Evolutionary conservation across 2,888 invertebrate genomes (phyloP), one percentile per base, ranked within the genome.

Genomic region (Notodonta dromedarius): DNA sequence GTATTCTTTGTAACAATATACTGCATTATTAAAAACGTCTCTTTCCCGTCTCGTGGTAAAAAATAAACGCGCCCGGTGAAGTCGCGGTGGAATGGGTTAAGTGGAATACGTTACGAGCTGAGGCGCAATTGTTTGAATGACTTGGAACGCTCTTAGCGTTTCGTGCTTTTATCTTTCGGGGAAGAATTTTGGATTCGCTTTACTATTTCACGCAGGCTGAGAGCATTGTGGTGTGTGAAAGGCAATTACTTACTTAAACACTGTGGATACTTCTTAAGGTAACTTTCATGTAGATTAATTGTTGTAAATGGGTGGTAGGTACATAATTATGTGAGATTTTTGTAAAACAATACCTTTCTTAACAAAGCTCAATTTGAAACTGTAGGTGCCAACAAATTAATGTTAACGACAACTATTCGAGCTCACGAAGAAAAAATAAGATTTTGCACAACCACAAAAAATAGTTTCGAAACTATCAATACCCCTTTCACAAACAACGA

Each of bases 11-110:
- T 90, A 84, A 89, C 88, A 84, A 86, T 86, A 86, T 83, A 83
- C 85, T 91, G 85, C 84, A 91, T 92, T 91, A 91, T 91, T 89
- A 88, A 92, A 83, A 83, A 81, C 78, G 83, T 85, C 85, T 84
- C 81, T 81, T 80, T 83, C 78, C 78, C 82, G 63, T 71, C 78
- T 77, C 76, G 67, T 76, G 79, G 80, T 86, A 84, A 86, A 87
- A 86, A 86, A 86, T 86, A 84, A 86, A 86, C 83, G 84, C 79
- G 77, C 66, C 70, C 71, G 65, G 72, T 74, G 79, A 76, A 75
- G 82, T 79, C 77, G 73, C 77, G 72, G 70, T 69, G 78, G 77
- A 80, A 78, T 78, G 82, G 82, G 79, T 79, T 79, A 80, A 79
- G 71, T 58, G 71, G 84, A 83, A 84, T 83, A 85, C 77, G 78